Percentiles rank a stretch among this genome's conserved stretches.
Evolutionary conservation across 2,113 vertebrate species (phyloP).

Genomic region (Peromyscus leucopus): DNA sequence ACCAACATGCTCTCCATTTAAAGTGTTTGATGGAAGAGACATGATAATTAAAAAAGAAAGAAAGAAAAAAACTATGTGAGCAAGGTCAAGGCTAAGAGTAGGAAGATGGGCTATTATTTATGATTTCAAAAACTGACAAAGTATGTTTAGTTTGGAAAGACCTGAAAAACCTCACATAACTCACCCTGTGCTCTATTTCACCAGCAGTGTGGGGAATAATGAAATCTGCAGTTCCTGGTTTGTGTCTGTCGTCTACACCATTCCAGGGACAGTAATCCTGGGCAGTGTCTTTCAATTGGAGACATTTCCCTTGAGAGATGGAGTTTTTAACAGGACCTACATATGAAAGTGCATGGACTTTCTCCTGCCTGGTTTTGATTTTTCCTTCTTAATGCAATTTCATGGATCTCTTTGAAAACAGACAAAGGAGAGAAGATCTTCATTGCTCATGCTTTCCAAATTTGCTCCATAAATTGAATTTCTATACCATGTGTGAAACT

Average conservation of each 20-base stretch:
- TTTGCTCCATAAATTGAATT: constrained; percentile 33
- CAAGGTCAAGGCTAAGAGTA: constrained; percentile 67
- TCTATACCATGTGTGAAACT: neutral
- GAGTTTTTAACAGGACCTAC: constrained; percentile 59
- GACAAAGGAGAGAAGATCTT: constrained; percentile 43
- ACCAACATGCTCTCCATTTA: constrained; percentile 79
- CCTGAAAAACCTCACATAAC: constrained; percentile 78
- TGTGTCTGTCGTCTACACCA: constrained; percentile 74
- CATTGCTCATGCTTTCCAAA: neutral
- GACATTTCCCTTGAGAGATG: constrained; percentile 64
- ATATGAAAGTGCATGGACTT: constrained; percentile 53
- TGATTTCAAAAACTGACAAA: constrained; percentile 79
- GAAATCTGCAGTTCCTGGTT: constrained; percentile 75
- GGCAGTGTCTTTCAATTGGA: constrained; percentile 71
- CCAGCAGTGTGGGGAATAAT: constrained; percentile 51
- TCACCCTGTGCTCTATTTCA: constrained; percentile 70
- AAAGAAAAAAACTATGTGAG: constrained; percentile 71
- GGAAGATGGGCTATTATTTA: constrained; percentile 76
- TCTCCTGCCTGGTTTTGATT: constrained; percentile 76
- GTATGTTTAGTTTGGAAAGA: constrained; percentile 75
- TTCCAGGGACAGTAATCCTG: constrained; percentile 64
- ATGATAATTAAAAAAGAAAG: constrained; percentile 79
- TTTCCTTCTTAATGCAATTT: constrained; percentile 69
- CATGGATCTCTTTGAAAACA: constrained; percentile 63
- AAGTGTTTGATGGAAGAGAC: constrained; percentile 82